Base-by-base conservation (phyloP, 2,888 invertebrate species). In the Miltochrista miniata region DNA sequence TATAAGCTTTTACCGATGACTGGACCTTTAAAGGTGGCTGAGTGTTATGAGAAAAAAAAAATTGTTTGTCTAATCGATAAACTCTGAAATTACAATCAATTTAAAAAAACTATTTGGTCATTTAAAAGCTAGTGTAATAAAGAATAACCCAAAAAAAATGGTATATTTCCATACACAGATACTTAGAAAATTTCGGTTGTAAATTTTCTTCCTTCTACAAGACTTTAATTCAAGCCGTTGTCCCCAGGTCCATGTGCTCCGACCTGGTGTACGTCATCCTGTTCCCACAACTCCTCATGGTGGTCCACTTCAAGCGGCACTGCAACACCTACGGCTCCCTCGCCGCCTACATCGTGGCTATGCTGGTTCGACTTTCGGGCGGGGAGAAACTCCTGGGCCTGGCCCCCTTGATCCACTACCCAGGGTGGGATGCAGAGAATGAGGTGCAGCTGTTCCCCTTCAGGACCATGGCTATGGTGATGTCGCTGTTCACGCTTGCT, bases 191-290 rank as follows among this genome's bases (percentile, higher is more conserved):
- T n/a, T n/a, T n/a, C n/a, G n/a, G n/a, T n/a, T n/a, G n/a, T n/a
- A n/a, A 24, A 24, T 24, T 24, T 4, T 4, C 2, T 24, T 2
- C 18, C 5, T 24, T 24, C 18, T 24, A n/a, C 18, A 24, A 24
- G 18, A 24, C 18, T 24, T 11, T 37, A 7, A 38, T 18, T 2
- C 11, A 1, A 11, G 2, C 10, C 7, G 24, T 55, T 56, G 24
- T 68, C 52, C 61, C 0, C 84, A 96, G 96, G 96, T 98, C 98
- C 59, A 96, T 99, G 95, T 99, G 99, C 90, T 98, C 99, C 40
- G 99, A 99, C 90, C 93, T 99, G 81, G 99, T 99, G 64, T 99
- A 99, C 93, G 98, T 99, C 68, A 98, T 99, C 79, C 94, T 99
- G 68, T 99, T 99, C 89, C 99, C 99, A 0, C 99, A 98, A 90